Conservation (phyloP, 1,140 invertebrate species). For the Leptinotarsa defecta region DNA sequence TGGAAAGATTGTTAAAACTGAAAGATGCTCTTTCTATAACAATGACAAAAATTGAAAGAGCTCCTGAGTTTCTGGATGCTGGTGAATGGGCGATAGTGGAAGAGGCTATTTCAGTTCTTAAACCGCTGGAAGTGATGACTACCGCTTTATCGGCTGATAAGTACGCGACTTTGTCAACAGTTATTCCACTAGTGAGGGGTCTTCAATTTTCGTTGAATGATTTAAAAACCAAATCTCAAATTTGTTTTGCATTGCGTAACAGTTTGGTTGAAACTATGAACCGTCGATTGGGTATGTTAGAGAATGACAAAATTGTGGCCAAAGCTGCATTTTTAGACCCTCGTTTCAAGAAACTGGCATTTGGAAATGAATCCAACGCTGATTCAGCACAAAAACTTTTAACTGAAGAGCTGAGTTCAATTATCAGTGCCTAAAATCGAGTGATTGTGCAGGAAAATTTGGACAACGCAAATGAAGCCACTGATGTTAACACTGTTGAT, state of each 20-base stretch:
- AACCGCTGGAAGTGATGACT: neutral
- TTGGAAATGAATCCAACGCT: neutral
- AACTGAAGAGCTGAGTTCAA: constrained; percentile 16
- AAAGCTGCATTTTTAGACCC: constrained; percentile 17
- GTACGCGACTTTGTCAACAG: neutral
- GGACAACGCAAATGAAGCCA: neutral
- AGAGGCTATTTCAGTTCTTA: neutral
- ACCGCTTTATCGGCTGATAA: neutral
- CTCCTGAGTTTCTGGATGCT: constrained; percentile 34
- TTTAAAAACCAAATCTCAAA: neutral
- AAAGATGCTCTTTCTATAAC: constrained; percentile 31
- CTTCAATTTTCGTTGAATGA: constrained; percentile 40
- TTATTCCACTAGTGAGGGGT: constrained; percentile 43
- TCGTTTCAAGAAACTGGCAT: constrained; percentile 20
- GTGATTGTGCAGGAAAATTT: neutral
- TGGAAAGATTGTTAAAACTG: constrained; percentile 40
- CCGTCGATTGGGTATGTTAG: neutral
- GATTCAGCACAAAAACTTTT: constrained; percentile 18
- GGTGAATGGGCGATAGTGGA: constrained; percentile 23
- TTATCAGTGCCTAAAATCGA: constrained; percentile 19
- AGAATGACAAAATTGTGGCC: neutral
- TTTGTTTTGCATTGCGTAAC: neutral
- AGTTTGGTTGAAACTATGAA: neutral
- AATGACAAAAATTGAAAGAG: constrained; percentile 7
- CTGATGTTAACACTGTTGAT: neutral